Evolutionary conservation across 2,888 invertebrate genomes (phyloP), one percentile per base, ranked within the genome.

Genomic region (Melieria picta): DNA sequence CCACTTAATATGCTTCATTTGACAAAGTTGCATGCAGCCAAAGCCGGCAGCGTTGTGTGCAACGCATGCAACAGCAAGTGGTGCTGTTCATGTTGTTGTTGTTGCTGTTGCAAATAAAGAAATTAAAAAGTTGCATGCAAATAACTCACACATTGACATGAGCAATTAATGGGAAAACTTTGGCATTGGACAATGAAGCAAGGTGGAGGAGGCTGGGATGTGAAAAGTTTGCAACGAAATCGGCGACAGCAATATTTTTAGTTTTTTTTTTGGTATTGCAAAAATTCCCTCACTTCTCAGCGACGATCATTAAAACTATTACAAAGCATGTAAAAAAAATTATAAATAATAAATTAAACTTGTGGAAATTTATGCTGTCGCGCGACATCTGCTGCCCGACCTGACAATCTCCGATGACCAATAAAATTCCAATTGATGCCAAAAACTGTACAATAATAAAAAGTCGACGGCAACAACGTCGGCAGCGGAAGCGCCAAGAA

Each of bases 1-100:
- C 30, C 30, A 73, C 71, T 78, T 81, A 81, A 82, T 82, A 82
- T 80, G 82, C 81, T 80, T 80, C 83, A 83, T 83, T 82, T 83
- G 80, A 73, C 73, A 79, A 82, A 81, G 77, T 82, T 82, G 56
- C 66, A 66, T 45, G 47, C 47, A 16, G 62, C 42, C 2, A 48
- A 30, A 60, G 68, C 13, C 30, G n/a, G 46, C 46, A 61, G 11
- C 43, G 45, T 10, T 43, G 43, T 42, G 10, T 42, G 43, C 30
- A 60, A 60, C 16, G 9, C 7, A 7, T 10, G 43, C 30, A 61
- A 61, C 9, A 61, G 45, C 61, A 43, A 61, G 30, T 58, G 16
- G 10, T 1, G 58, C 58, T 16, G 10, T 58, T 2, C 30, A 30
- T 30, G 30, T 30, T 30, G 30, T 30, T 30, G 30, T 30, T 30